A percentile compares a stretch with the other conserved stretches of the same genome.
Evolutionary conservation across 2,113 vertebrate species (phyloP).

Genomic region (Chaetorhynchus papuensis): DNA sequence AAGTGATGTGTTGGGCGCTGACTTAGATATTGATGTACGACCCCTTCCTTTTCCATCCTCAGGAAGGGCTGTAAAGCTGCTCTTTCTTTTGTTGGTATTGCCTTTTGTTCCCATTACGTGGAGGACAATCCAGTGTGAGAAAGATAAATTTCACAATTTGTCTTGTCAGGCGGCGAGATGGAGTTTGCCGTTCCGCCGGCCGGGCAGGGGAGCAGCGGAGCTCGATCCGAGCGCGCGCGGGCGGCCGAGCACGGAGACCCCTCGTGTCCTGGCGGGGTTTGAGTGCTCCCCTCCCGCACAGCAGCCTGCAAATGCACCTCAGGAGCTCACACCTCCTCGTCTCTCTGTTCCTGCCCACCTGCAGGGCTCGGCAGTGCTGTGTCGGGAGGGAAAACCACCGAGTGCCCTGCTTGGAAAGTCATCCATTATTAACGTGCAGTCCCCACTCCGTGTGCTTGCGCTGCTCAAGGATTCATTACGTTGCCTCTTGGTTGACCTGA

Average conservation of each 20-base stretch:
- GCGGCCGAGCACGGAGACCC: neutral
- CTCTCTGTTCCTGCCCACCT: neutral
- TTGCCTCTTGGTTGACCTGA: neutral
- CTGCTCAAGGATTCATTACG: neutral
- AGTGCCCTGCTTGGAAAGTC: neutral
- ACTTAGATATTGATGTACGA: slow-evolving; percentile 15
- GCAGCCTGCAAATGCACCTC: neutral
- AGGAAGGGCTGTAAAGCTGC: neutral
- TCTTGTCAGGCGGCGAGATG: slow-evolving; percentile 50
- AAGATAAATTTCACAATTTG: slow-evolving; percentile 58
- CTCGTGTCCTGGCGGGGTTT: neutral
- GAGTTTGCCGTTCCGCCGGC: neutral
- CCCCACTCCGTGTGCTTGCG: accelerated
- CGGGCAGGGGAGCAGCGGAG: neutral
- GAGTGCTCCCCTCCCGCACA: neutral
- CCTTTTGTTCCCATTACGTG: slow-evolving; percentile 14
- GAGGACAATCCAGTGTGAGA: neutral
- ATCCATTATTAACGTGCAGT: neutral
- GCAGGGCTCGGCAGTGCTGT: neutral
- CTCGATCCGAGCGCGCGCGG: neutral
- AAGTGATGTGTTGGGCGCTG: neutral
- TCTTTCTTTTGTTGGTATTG: neutral
- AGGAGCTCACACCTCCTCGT: neutral
- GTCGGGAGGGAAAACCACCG: neutral
- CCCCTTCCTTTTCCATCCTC: neutral